Percentiles rank a stretch among this genome's conserved stretches.
These are phyloP conservation scores for Homarus gammarus DNA, from an alignment of 2,888 invertebrate genomes.

Conservation along the genomic window DNA sequence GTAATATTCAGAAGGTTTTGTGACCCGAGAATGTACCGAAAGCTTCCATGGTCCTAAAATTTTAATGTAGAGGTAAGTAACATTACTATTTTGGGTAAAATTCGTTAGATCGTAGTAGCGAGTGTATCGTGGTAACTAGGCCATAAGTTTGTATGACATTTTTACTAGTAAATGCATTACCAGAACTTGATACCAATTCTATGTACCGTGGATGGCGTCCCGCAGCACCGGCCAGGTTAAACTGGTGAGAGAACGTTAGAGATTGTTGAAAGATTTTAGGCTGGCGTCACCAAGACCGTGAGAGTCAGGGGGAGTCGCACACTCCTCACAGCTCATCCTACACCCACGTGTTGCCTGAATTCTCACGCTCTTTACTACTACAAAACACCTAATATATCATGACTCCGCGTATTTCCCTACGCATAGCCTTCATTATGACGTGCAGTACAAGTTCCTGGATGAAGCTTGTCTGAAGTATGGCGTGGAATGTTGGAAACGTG, in stretches of 20 bases:
- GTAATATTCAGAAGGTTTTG: background rate
- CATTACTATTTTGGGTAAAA: background rate
- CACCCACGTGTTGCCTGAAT: slow-evolving; percentile 30
- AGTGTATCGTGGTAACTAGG: background rate
- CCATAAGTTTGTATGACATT: background rate
- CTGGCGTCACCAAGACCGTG: background rate
- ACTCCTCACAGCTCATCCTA: background rate
- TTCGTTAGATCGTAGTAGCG: background rate
- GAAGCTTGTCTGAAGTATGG: background rate
- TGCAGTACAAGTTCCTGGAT: no score
- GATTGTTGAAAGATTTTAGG: background rate
- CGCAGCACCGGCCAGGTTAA: no score
- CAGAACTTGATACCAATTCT: background rate
- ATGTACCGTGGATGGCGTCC: background rate
- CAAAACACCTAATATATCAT: background rate
- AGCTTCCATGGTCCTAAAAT: slow-evolving; percentile 32
- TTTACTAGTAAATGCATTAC: background rate
- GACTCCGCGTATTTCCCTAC: background rate
- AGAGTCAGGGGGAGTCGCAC: background rate
- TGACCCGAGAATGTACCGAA: slow-evolving; percentile 8
- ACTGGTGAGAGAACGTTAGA: background rate
- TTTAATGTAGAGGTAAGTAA: slow-evolving; percentile 25
- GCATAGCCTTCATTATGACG: no score
- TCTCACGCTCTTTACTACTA: slow-evolving; percentile 1
- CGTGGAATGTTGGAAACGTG: background rate